phyloP scores from a whole-genome alignment of 2,888 invertebrate species.

The Aleiodes leptofemur region DNA sequence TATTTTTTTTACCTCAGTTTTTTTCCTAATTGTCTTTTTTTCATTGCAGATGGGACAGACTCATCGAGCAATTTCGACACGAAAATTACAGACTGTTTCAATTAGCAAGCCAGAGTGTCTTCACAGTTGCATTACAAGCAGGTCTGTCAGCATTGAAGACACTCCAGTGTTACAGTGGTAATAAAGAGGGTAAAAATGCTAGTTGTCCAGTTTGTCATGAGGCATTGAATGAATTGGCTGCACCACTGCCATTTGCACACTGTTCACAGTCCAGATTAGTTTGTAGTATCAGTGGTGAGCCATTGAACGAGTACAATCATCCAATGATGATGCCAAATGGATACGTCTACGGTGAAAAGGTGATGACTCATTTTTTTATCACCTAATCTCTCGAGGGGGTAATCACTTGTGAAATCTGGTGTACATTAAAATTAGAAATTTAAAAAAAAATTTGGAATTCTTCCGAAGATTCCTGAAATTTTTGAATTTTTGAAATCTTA shows the following conservation, averaged over 20 bases:
- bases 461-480: too few relatives aligned
- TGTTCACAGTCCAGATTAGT: constrained; percentile 96
- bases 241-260: constrained; percentile 93
- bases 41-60: constrained; percentile 85
- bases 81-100: constrained; percentile 97
- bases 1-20: neutral
- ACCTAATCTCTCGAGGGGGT: neutral
- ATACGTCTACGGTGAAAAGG: constrained; percentile 95
- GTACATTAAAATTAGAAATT: too few relatives aligned
- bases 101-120: constrained; percentile 91
- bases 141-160: constrained; percentile 94
- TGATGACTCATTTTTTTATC: constrained; percentile 66
- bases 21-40: constrained; percentile 30
- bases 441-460: too few relatives aligned
- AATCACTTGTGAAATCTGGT: too few relatives aligned
- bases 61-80: constrained; percentile 93
- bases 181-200: constrained; percentile 82
- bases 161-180: constrained; percentile 83
- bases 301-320: constrained; percentile 97
- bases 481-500: too few relatives aligned
- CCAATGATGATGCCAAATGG: constrained; percentile 99
- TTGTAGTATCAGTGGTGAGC: constrained; percentile 91
- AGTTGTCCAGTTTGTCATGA: constrained; percentile 96
- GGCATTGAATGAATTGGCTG: constrained; percentile 90
- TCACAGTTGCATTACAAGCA: constrained; percentile 94